Base-by-base conservation (phyloP, 2,113 vertebrate species). In the Formicarius rufipectus region DNA sequence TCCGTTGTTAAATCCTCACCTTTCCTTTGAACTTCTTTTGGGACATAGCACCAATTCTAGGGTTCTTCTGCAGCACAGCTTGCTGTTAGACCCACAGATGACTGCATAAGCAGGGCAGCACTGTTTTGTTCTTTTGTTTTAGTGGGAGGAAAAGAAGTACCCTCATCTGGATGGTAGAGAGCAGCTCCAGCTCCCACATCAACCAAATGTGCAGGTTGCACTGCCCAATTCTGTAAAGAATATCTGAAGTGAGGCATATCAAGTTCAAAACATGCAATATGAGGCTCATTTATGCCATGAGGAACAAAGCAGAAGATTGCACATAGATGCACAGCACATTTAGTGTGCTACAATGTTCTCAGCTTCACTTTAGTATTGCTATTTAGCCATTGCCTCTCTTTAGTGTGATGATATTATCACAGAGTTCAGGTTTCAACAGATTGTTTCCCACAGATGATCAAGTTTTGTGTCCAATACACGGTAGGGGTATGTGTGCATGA, bases 271-370 rank as follows among this genome's bases (percentile, higher is more conserved):
- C n/a, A 64, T 12, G 6, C n/a, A 81, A 25, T 28, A 56, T 14
- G 21, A 22, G 8, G 11, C 4, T 0, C 0, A 25, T 63, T 12
- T 3, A 2, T 21, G 53, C 47, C 33, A 9, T 3, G 14, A 52
- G 44, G 27, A 6, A 24, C 12, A 74, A 28, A 77, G 15, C 12
- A 83, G 24, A 60, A 80, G 16, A 10, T 3, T 37, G 33, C 10
- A 30, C 11, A 47, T 45, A 72, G 56, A 86, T 80, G 12, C 28
- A 75, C 6, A 56, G 47, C 27, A 68, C 20, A 14, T 62, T 60
- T 31, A 84, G 12, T 24, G 6, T 55, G 10, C 15, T 14, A 31
- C 28, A 45, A 27, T 5, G 2, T 44, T 71, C 35, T 52, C 31
- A 23, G 22, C 28, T 86, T 84, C 42, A 19, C 14, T 71, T 69